Evolutionary conservation across 2,113 vertebrate species (phyloP), one percentile per base, ranked within the genome.

Genomic region (Hyla sarda): DNA sequence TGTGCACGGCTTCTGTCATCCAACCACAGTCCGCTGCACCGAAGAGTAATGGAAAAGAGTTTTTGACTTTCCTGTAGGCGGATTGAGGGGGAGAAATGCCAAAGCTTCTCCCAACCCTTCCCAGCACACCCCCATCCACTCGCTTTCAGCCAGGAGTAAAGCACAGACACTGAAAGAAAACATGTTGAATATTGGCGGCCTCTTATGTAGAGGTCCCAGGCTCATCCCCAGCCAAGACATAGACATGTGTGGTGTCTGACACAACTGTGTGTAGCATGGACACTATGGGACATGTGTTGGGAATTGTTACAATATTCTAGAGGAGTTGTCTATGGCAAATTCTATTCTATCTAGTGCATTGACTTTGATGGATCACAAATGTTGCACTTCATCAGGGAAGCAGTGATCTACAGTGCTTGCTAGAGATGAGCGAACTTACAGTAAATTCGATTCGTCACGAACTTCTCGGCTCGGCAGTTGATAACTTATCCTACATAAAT

Each of bases 31-130:
- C 58, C 84, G 30, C 50, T 50, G 54, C 54, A 74, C 19, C 7
- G 14, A 17, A 80, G 17, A 80, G 78, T 74, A 82, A 87, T 87
- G 78, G 85, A 87, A 87, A 87, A 5, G 48, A 16, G 62, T 73
- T 62, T 79, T 41, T 13, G 50, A 71, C 28, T 13, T 74, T 74
- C 84, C 85, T 87, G 78, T 50, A 62, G 60, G 77, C 65, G 67
- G 85, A 74, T 82, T 60, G 58, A 52, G 45, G 67, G 48, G 78
- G 67, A 73, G 19, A 21, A 30, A 9, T 37, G 62, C 78, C 77
- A 87, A 47, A 47, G 19, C 52, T 74, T 74, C 19, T 74, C 78
- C 83, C 52, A 54, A 80, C 50, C 48, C 60, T 81, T 65, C n/a
- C 48, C 62, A 73, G 32, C 32, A 69, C 72, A 2, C 48, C 45